Base-by-base conservation (phyloP, 2,888 invertebrate species). In the Acrobasis repandana region DNA sequence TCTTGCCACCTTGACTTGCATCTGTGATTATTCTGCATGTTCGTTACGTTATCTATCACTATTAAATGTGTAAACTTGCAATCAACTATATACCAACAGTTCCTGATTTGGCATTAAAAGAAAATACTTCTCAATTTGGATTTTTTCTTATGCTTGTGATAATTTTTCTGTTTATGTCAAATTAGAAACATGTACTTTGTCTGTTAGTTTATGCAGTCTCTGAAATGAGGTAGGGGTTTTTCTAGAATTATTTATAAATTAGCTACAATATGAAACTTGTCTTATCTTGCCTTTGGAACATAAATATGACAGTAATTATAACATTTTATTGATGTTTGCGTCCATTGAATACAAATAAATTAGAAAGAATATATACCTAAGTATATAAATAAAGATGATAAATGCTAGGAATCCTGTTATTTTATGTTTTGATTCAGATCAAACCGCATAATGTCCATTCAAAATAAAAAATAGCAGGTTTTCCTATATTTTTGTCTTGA, bases 1-100 rank as follows among this genome's bases (percentile, higher is more conserved):
- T 82, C 85, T 89, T 89, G 88, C 88, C 88, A 78, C 74, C 68
- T 72, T 71, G 74, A 75, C 74, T 79, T 83, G 78, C 80, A 82
- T 82, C 87, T 89, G 88, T 90, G 88, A 90, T 90, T 83, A 6
- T 28, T 28, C 43, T 14, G 43, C 43, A 43, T 43, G 43, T 43
- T 43, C n/a, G 4, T 14, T n/a, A n/a, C n/a, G n/a, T n/a, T n/a
- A n/a, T n/a, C n/a, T n/a, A 10, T 6, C 43, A 43, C 14, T n/a
- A n/a, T 43, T 2, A 43, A 43, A 14, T n/a, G n/a, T 43, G 2
- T 28, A 28, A n/a, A 43, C 43, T 43, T 43, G 43, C 1, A 38
- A 43, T n/a, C 43, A 43, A 14, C n/a, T 43, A 1, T 4, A n/a
- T n/a, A 43, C 43, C 43, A 10, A 43, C 20, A 14, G 54, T 38